phyloP scores from a whole-genome alignment of 2,888 invertebrate species.

The Archaeoteleia sp. region DNA sequence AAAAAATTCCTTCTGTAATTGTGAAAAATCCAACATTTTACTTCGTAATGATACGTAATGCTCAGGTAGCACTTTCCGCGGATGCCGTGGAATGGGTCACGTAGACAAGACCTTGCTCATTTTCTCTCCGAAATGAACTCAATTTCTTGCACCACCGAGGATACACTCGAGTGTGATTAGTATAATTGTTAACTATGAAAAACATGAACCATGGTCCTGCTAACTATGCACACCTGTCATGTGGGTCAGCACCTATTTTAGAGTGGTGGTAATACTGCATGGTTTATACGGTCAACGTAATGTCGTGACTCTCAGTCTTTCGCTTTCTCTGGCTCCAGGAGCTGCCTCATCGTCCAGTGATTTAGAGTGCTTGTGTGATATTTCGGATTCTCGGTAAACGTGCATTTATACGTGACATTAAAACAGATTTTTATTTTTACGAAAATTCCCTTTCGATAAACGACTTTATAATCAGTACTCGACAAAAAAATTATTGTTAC shows the following conservation, averaged over 20 bases:
- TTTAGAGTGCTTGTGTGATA: constrained; percentile 41
- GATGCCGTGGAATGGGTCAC: too few species aligned
- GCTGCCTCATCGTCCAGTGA: constrained; percentile 57
- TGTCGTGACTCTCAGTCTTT: constrained; percentile 70
- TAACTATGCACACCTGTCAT: constrained; percentile 46
- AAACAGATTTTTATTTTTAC: too few species aligned
- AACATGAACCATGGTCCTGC: constrained; percentile 28
- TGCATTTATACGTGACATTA: too few species aligned
- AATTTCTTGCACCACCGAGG: constrained; percentile 33
- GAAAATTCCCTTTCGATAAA: too few species aligned
- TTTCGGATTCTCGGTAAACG: constrained; percentile 38
- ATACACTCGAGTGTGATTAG: constrained; percentile 3
- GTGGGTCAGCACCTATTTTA: constrained; percentile 49
- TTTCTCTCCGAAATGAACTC: constrained; percentile 19
- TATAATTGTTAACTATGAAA: constrained; percentile 23
- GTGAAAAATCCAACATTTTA: too few species aligned
- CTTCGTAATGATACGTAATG: too few species aligned
- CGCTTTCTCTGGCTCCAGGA: constrained; percentile 70
- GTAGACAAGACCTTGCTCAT: constrained; percentile 6
- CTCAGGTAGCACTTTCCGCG: too few species aligned
- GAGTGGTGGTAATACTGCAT: constrained; percentile 65
- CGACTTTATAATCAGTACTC: too few species aligned
- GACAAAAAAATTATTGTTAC: too few species aligned
- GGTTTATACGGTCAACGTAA: constrained; percentile 70
- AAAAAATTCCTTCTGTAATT: too few species aligned